Evolutionary conservation across 2,888 invertebrate genomes (phyloP).

Genomic region (Eutolmus rufibarbis): DNA sequence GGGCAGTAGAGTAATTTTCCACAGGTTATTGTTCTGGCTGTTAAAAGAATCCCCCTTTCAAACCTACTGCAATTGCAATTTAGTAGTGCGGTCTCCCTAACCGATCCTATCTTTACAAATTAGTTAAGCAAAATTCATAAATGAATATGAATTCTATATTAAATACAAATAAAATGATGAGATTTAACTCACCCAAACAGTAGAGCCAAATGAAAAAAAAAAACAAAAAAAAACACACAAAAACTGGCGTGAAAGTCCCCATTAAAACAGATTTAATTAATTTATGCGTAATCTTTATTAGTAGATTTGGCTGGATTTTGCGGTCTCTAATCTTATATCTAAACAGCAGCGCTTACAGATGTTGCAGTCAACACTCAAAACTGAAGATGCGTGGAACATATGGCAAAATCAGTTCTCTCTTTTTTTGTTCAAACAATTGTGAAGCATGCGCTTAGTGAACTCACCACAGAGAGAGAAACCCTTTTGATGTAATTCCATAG

Average conservation of each 20-base stretch:
- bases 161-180: too few species aligned
- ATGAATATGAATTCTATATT: too few species aligned
- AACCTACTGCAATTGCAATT: too few species aligned
- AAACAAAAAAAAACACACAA: neutral
- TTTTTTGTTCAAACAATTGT: neutral
- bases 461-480: neutral
- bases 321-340: neutral
- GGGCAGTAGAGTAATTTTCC: too few species aligned
- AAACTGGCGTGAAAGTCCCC: neutral
- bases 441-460: neutral
- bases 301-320: neutral
- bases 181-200: neutral
- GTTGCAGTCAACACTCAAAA: neutral
- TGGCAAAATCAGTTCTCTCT: neutral
- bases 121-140: too few species aligned
- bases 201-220: neutral
- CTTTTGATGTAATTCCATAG: neutral
- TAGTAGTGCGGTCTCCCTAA: too few species aligned
- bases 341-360: neutral
- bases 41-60: too few species aligned
- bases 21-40: too few species aligned
- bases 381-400: neutral
- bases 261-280: neutral
- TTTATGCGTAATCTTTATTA: neutral
- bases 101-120: too few species aligned